Evolutionary conservation across 2,888 invertebrate species (phyloP).

Genomic region (Rapana venosa): DNA sequence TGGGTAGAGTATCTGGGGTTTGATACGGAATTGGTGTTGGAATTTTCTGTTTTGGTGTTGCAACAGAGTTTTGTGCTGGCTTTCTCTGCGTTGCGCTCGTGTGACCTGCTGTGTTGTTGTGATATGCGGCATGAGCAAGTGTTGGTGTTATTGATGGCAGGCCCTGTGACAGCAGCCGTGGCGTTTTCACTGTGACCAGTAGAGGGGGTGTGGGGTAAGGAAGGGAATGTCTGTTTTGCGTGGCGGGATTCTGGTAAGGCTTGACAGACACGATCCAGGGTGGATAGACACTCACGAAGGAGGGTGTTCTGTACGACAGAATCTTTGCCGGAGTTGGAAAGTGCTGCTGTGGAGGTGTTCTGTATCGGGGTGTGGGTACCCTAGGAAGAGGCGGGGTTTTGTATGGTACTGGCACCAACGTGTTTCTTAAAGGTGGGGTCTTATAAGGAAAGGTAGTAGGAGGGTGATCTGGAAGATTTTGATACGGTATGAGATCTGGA

Average conservation of each 20-base stretch:
- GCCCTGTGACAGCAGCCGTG: background rate
- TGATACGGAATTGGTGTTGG: background rate
- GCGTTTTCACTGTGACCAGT: background rate
- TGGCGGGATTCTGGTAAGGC: background rate
- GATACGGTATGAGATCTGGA: background rate
- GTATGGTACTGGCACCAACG: background rate
- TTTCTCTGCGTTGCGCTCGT: background rate
- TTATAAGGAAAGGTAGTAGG: background rate
- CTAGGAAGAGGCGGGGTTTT: background rate
- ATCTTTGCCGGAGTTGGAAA: background rate
- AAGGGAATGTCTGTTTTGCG: background rate
- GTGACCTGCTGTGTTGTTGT: background rate
- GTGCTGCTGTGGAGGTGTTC: background rate
- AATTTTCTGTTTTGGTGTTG: background rate
- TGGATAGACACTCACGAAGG: background rate
- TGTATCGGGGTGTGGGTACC: background rate
- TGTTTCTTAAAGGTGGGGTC: background rate
- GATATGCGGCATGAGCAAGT: too few species aligned
- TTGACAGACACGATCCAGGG: background rate
- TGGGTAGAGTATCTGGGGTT: background rate
- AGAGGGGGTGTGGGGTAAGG: constrained; percentile 14
- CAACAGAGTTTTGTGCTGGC: background rate
- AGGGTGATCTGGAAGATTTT: background rate
- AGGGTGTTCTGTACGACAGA: background rate
- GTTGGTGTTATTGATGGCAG: background rate